These are phyloP conservation scores for Hyphantria cunea DNA, from an alignment of 1,140 invertebrate species.

Conservation along the genomic window DNA sequence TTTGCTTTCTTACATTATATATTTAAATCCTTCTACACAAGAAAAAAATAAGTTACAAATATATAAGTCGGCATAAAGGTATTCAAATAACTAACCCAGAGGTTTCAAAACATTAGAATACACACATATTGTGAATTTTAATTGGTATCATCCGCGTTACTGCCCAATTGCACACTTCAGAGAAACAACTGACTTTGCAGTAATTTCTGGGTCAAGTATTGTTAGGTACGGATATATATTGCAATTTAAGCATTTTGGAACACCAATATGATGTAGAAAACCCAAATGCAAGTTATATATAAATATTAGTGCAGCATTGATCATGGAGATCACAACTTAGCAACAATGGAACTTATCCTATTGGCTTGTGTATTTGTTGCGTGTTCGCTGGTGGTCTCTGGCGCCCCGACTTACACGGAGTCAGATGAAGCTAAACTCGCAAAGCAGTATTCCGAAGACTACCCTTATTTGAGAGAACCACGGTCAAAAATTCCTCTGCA, in stretches of 20 bases:
- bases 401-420: constrained; percentile 35
- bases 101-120: too few species aligned
- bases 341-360: constrained; percentile 51
- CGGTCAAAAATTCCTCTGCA: constrained; percentile 36
- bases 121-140: not conserved
- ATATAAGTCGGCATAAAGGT: too few species aligned
- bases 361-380: constrained; percentile 36
- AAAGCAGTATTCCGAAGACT: constrained; percentile 18
- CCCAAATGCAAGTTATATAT: constrained; percentile 51
- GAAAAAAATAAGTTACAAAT: too few species aligned
- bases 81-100: too few species aligned
- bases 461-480: constrained; percentile 33
- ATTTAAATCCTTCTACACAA: too few species aligned
- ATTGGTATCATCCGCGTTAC: not conserved
- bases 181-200: constrained; percentile 34
- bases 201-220: constrained; percentile 44
- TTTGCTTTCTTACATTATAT: too few species aligned
- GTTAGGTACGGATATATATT: constrained; percentile 33
- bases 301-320: constrained; percentile 49
- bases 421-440: not conserved
- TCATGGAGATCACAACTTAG: constrained; percentile 24
- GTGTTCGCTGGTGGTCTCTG: constrained; percentile 26
- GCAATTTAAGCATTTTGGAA: constrained; percentile 40
- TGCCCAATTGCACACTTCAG: not conserved
- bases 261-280: constrained; percentile 28